A percentile compares a stretch with the other conserved stretches of the same genome.
Conservation (phyloP, 2,113 vertebrate species). For the Sinocyclocheilus rhinocerous region DNA sequence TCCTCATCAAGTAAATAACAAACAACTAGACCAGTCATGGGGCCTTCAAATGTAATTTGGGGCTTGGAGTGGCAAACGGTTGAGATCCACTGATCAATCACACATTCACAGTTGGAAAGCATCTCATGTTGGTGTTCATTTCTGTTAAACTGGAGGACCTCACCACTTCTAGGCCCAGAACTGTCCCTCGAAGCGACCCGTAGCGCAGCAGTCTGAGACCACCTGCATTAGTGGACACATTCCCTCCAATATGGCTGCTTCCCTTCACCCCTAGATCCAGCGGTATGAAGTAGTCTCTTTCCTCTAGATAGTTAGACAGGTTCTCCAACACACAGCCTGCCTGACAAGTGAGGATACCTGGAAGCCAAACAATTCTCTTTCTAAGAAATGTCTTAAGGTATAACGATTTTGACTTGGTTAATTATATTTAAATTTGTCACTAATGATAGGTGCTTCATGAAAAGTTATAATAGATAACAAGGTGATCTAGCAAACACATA, state of each 20-base stretch:
- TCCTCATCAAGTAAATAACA: too few species aligned
- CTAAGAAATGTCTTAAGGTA: neutral
- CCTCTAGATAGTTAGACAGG: conserved; percentile 82
- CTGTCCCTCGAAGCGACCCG: conserved; percentile 87
- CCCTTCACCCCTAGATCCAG: conserved; percentile 96
- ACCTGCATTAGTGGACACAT: conserved; percentile 92
- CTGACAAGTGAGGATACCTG: conserved; percentile 91
- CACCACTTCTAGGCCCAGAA: conserved; percentile 94
- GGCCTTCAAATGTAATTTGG: too few species aligned
- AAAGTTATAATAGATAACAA: neutral
- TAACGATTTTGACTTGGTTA: neutral
- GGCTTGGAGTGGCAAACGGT: too few species aligned
- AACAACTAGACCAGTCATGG: too few species aligned
- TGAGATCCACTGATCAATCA: too few species aligned
- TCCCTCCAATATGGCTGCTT: conserved; percentile 95
- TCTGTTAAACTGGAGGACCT: conserved; percentile 56
- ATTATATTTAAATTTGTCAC: neutral
- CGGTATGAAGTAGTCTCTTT: conserved; percentile 85
- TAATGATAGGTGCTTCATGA: neutral
- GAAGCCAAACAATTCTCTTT: neutral
- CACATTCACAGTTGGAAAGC: too few species aligned
- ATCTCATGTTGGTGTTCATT: neutral
- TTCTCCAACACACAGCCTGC: conserved; percentile 90
- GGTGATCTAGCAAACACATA: neutral
- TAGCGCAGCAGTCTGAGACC: conserved; percentile 90